phyloP scores from a whole-genome alignment of 1,140 invertebrate genomes.

The Drosophila melanogaster region DNA sequence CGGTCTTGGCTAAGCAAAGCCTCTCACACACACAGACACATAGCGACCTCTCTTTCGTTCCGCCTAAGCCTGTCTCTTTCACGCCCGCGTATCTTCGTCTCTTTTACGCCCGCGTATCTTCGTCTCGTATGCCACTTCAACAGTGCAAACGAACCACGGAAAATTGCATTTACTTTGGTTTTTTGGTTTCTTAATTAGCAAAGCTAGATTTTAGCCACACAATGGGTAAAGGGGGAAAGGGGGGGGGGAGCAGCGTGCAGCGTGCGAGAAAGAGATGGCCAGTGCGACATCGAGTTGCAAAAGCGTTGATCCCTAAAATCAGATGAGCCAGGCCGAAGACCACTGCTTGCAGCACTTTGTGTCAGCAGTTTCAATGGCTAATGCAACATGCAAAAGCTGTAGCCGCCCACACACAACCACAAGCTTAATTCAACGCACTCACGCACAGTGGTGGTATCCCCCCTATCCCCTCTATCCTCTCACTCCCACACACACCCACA shows the following conservation, averaged over 20 bases:
- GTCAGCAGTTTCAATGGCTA: conserved; percentile 28
- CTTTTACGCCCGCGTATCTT: not conserved
- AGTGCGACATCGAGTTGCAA: conserved; percentile 23
- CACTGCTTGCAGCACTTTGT: conserved; percentile 51
- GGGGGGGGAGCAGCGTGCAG: not conserved
- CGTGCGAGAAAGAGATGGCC: not conserved
- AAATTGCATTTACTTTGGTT: conserved; percentile 80
- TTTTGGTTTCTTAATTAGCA: conserved; percentile 65
- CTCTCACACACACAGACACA: not conserved
- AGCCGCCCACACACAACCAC: conserved; percentile 4
- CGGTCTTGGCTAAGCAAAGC: conserved; percentile 64
- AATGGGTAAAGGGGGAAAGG: not conserved
- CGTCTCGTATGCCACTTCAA: not conserved
- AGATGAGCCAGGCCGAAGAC: conserved; percentile 26
- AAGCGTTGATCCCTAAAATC: conserved; percentile 46
- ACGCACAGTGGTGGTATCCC: conserved; percentile 1
- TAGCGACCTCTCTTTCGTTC: not conserved
- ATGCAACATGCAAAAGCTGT: conserved; percentile 19
- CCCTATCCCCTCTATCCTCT: not conserved
- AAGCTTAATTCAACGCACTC: conserved; percentile 5
- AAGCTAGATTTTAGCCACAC: conserved; percentile 43
- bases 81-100: not conserved
- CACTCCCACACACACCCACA: not conserved
- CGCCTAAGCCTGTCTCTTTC: not conserved
- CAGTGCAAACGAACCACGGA: conserved; percentile 35